Conservation (phyloP, 2,113 vertebrate genomes). For the Rhinopomastus cyanomelas region DNA sequence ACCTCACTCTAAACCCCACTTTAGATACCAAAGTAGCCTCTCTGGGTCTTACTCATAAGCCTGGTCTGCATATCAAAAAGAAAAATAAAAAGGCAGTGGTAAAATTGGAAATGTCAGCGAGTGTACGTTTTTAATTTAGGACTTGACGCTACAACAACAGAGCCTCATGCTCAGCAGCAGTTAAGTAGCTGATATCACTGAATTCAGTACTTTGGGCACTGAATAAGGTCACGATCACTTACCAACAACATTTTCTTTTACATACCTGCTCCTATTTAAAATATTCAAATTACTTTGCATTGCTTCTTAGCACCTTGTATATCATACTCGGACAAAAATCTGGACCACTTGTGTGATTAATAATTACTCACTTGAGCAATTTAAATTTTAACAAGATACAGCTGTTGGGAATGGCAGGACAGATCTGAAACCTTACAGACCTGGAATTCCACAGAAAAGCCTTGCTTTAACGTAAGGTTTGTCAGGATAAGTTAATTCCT, state of each 20-base stretch:
- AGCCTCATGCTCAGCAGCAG: no score
- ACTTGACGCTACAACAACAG: neutral
- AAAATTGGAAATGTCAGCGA: neutral
- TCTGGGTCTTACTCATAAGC: neutral
- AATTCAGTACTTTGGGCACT: neutral
- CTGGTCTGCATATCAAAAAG: neutral
- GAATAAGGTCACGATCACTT: neutral
- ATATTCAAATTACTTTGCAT: neutral
- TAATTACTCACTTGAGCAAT: neutral
- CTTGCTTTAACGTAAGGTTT: neutral
- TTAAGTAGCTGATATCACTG: neutral
- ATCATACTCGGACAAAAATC: neutral
- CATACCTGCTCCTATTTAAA: neutral
- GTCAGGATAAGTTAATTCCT: neutral
- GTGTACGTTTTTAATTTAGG: neutral
- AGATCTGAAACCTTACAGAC: neutral
- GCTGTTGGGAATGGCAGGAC: neutral
- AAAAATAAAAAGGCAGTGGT: conserved; percentile 26
- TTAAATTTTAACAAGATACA: neutral
- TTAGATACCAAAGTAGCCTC: conserved; percentile 3
- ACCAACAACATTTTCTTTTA: neutral
- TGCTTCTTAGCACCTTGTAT: neutral
- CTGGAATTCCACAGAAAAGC: neutral
- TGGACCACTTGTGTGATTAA: neutral
- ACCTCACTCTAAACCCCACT: neutral